Evolutionary conservation across 2,888 invertebrate genomes (phyloP).

Genomic region (Sphaeridia pumilis): DNA sequence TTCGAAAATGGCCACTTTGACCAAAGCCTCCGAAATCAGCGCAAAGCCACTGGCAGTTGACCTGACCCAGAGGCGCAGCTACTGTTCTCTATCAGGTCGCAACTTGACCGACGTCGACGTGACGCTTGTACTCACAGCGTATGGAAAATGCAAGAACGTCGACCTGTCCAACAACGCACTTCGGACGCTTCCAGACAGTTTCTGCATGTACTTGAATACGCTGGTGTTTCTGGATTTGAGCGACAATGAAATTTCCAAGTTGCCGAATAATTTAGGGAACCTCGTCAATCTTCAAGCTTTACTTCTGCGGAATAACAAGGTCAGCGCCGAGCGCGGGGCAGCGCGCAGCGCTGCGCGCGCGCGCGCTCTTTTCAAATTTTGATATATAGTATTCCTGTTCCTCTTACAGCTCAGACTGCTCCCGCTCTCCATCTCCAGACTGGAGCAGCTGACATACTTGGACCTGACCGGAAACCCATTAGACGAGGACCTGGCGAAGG

Average conservation of each 20-base stretch:
- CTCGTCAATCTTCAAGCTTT: slow-evolving; percentile 10
- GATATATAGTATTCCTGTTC: too few species aligned
- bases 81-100: not conserved
- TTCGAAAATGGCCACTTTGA: slow-evolving; percentile 2
- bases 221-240: slow-evolving; percentile 8
- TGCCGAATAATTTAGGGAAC: slow-evolving; percentile 7
- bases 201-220: not conserved
- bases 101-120: slow-evolving; percentile 1
- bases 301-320: slow-evolving; percentile 6
- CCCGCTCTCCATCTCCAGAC: slow-evolving; percentile 3
- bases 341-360: too few species aligned
- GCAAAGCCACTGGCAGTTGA: not conserved
- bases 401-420: slow-evolving; percentile 3
- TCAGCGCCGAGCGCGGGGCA: not conserved
- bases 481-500: not conserved
- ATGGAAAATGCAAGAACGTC: slow-evolving; percentile 3
- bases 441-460: slow-evolving; percentile 8
- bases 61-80: not conserved
- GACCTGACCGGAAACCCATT: slow-evolving; percentile 9
- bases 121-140: slow-evolving; percentile 7
- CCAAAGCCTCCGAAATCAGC: not conserved
- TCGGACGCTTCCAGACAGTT: not conserved
- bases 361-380: too few species aligned
- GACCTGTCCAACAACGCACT: slow-evolving; percentile 9
- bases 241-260: not conserved